Evolutionary conservation across 2,888 invertebrate genomes (phyloP).

Genomic region (Dione juno): DNA sequence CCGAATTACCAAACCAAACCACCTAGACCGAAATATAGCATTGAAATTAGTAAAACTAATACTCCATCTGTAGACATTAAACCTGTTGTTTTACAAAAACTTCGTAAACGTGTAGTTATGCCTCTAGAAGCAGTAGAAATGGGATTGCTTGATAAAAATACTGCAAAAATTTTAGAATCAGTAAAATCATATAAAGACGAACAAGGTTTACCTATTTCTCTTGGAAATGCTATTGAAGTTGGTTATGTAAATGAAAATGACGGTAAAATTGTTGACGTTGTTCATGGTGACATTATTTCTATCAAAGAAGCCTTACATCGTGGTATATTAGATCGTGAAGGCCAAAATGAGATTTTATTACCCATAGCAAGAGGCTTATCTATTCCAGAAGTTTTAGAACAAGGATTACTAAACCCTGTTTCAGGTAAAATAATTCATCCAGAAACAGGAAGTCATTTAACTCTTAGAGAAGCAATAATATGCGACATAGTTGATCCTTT

Average conservation of each 20-base stretch:
- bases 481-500: constrained; percentile 94
- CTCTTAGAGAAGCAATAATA: constrained; percentile 92
- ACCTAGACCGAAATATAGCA: constrained; percentile 86
- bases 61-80: constrained; percentile 86
- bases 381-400: constrained; percentile 91
- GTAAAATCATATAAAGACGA: constrained; percentile 83
- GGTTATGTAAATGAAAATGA: constrained; percentile 88
- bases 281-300: constrained; percentile 90
- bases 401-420: constrained; percentile 91
- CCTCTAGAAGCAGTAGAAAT: constrained; percentile 90
- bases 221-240: constrained; percentile 89
- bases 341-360: constrained; percentile 89
- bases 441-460: constrained; percentile 91
- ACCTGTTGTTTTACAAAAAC: constrained; percentile 89
- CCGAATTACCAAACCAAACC: constrained; percentile 79
- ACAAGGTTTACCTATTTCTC: constrained; percentile 85
- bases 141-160: constrained; percentile 90
- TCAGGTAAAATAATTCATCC: constrained; percentile 92
- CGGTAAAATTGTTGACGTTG: constrained; percentile 92
- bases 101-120: constrained; percentile 89
- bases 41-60: constrained; percentile 73
- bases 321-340: constrained; percentile 91
- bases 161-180: constrained; percentile 87
- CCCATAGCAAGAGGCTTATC: constrained; percentile 92
- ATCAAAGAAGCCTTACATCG: constrained; percentile 93